A percentile compares a stretch with the other conserved stretches of the same genome.
phyloP scores from a whole-genome alignment of 2,113 vertebrate species.

The Anhinga rufa region DNA sequence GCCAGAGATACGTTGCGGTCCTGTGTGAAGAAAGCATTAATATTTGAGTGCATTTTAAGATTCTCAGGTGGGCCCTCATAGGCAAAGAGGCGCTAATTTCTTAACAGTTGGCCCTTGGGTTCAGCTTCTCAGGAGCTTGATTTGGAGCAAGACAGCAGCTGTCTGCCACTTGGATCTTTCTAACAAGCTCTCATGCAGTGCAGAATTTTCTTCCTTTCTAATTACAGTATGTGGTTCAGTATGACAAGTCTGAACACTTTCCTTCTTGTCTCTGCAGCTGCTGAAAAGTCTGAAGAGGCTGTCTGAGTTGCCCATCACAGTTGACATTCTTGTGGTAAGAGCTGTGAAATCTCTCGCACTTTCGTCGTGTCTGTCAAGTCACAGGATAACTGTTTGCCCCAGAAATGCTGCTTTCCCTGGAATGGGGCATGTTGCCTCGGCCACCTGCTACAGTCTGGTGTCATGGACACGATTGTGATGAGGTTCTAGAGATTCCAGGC shows the following conservation, averaged over 20 bases:
- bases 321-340: conserved; percentile 96
- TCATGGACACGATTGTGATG: rapidly evolving
- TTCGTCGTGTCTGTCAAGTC: neutral
- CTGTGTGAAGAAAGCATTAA: neutral
- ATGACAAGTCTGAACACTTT: neutral
- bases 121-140: neutral
- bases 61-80: neutral
- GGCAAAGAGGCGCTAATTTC: neutral
- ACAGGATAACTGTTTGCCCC: neutral
- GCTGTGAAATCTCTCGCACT: neutral
- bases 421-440: rapidly evolving
- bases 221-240: neutral
- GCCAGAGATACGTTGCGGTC: neutral
- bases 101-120: neutral
- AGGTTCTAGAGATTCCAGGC: neutral
- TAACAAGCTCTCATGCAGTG: neutral
- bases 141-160: neutral
- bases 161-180: neutral
- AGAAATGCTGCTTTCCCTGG: neutral
- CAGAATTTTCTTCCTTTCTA: neutral
- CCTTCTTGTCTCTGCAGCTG: conserved; percentile 75
- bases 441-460: neutral
- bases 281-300: conserved; percentile 92
- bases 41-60: neutral
- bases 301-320: conserved; percentile 90